Evolutionary conservation across 2,888 invertebrate genomes (phyloP).

Genomic region (Caenorhabditis panamensis): DNA sequence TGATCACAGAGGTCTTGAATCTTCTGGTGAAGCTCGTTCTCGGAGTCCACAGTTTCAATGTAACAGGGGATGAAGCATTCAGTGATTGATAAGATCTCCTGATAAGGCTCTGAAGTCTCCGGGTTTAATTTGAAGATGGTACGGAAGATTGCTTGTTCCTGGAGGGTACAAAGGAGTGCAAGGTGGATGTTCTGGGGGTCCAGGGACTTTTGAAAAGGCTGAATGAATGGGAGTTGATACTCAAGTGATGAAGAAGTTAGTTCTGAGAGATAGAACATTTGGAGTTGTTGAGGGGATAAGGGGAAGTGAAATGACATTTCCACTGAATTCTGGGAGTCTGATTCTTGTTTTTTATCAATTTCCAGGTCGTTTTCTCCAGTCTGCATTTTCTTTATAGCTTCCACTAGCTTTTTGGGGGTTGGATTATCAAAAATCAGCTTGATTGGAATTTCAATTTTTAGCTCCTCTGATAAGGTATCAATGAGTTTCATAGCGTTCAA

Average conservation of each 20-base stretch:
- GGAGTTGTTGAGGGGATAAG: conserved; percentile 59
- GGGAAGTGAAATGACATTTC: conserved; percentile 12
- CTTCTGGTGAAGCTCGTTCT: conserved; percentile 5
- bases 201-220: conserved; percentile 40
- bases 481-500: conserved; percentile 68
- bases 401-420: conserved; percentile 48
- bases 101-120: conserved; percentile 34
- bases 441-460: conserved; percentile 55
- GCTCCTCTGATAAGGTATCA: conserved; percentile 43
- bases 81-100: conserved; percentile 63
- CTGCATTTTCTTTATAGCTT: conserved; percentile 14
- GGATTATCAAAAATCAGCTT: conserved; percentile 63
- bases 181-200: conserved; percentile 26
- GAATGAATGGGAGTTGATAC: conserved; percentile 62
- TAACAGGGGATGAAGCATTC: conserved; percentile 49
- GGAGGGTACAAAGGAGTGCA: conserved; percentile 42
- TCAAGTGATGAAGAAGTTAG: conserved; percentile 27
- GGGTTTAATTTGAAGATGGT: conserved; percentile 26
- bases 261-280: conserved; percentile 63
- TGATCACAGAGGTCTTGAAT: conserved; percentile 41
- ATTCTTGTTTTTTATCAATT: not conserved
- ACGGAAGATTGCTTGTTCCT: conserved; percentile 56
- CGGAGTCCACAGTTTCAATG: not conserved
- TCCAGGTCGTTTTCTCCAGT: not conserved
- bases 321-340: not conserved